Conservation (phyloP, 2,888 invertebrate genomes). For the Leptura quadrifasciata region DNA sequence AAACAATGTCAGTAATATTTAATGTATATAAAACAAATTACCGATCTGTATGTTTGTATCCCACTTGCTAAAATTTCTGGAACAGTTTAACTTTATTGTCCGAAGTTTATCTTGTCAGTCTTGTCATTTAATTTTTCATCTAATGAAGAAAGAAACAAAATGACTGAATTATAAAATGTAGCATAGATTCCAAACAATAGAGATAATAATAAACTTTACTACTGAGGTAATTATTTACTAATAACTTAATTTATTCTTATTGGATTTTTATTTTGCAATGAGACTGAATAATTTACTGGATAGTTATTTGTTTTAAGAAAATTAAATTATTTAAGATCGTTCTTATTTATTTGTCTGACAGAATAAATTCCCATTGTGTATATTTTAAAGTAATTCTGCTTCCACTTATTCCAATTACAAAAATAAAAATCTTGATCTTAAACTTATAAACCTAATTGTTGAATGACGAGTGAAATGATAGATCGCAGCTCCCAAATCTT, state of each 20-base stretch:
- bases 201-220: too few species aligned
- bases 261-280: background rate
- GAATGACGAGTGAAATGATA: slow-evolving; percentile 55
- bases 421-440: slow-evolving; percentile 44
- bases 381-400: slow-evolving; percentile 46
- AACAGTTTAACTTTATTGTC: too few species aligned
- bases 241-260: background rate
- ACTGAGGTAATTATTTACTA: background rate
- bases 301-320: slow-evolving; percentile 2
- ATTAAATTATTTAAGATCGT: slow-evolving; percentile 30
- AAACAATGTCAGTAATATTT: too few species aligned
- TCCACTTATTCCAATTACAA: slow-evolving; percentile 43
- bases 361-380: slow-evolving; percentile 48
- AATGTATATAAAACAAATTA: too few species aligned
- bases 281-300: background rate
- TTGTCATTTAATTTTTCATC: too few species aligned
- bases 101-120: too few species aligned
- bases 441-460: slow-evolving; percentile 46
- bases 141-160: too few species aligned
- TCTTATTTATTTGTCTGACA: slow-evolving; percentile 44
- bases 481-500: slow-evolving; percentile 55
- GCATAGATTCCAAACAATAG: too few species aligned
- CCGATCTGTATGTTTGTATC: too few species aligned
- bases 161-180: too few species aligned
- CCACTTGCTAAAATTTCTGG: too few species aligned